These are phyloP conservation scores for Merluccius polli DNA, from an alignment of 2,797 vertebrate genomes.

Conservation along the genomic window DNA sequence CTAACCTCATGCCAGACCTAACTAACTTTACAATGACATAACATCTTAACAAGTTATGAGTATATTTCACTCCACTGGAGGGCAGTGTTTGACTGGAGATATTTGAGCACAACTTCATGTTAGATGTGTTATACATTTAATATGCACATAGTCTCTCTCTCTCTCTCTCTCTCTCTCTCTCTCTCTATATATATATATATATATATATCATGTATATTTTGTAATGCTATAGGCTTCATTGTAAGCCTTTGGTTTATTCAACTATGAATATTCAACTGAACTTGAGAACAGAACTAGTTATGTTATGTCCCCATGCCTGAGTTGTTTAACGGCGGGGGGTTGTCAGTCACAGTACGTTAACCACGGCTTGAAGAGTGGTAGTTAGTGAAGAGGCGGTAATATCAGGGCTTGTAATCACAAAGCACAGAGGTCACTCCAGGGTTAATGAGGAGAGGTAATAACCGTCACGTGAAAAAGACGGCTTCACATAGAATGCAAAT, in stretches of 20 bases:
- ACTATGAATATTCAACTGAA: not conserved
- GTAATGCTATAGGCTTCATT: not conserved
- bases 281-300: not conserved
- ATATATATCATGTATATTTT: too few relatives aligned
- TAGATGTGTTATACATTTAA: not conserved
- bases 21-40: not conserved
- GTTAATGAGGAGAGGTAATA: constrained; percentile 1
- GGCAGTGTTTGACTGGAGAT: constrained; percentile 51
- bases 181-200: not conserved
- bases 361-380: not conserved
- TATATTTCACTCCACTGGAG: constrained; percentile 42
- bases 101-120: not conserved
- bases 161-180: not conserved
- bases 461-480: not conserved
- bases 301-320: not conserved
- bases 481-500: not conserved
- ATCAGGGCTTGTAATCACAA: not conserved
- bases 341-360: not conserved
- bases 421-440: not conserved
- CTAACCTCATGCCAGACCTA: not conserved
- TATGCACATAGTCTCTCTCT: not conserved
- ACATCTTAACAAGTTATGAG: not conserved
- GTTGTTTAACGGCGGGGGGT: not conserved
- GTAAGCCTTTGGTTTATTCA: too few relatives aligned
- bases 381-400: not conserved